Conservation (phyloP, 2,113 vertebrate genomes). For the Junco hyemalis region DNA sequence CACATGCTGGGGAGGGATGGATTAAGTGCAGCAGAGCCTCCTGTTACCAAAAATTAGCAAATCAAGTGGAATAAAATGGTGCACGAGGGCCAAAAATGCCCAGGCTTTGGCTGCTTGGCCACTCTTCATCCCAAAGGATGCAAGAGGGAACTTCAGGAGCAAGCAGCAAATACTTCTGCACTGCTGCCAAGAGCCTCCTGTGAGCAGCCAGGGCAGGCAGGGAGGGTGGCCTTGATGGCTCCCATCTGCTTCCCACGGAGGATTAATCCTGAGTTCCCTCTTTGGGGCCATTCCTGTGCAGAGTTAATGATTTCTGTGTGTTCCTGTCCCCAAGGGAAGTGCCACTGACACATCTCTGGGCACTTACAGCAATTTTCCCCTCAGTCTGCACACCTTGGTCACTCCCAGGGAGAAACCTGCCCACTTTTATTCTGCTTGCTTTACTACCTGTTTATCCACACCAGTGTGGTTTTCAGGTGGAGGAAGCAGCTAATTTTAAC, state of each 20-base stretch:
- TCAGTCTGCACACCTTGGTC: background rate
- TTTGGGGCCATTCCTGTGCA: background rate
- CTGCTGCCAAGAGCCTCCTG: background rate
- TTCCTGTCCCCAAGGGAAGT: background rate
- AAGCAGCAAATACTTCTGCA: background rate
- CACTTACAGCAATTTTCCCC: background rate
- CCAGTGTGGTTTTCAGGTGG: background rate
- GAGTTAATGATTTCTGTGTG: background rate
- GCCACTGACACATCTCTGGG: background rate
- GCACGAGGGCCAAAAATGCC: accelerated
- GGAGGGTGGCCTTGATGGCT: background rate
- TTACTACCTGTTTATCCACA: background rate
- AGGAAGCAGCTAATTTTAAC: background rate
- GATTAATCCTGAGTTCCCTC: background rate
- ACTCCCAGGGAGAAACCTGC: background rate
- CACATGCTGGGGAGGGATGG: background rate
- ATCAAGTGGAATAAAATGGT: background rate
- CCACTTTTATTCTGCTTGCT: background rate
- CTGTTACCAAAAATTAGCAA: background rate
- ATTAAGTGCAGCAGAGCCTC: background rate
- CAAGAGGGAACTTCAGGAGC: background rate
- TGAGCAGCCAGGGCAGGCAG: background rate
- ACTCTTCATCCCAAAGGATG: background rate
- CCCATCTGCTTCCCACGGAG: background rate
- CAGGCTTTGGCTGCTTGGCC: background rate